Percentiles rank a stretch among this genome's conserved stretches.
Conservation (phyloP, 2,797 vertebrate genomes). For the Pampus argenteus region DNA sequence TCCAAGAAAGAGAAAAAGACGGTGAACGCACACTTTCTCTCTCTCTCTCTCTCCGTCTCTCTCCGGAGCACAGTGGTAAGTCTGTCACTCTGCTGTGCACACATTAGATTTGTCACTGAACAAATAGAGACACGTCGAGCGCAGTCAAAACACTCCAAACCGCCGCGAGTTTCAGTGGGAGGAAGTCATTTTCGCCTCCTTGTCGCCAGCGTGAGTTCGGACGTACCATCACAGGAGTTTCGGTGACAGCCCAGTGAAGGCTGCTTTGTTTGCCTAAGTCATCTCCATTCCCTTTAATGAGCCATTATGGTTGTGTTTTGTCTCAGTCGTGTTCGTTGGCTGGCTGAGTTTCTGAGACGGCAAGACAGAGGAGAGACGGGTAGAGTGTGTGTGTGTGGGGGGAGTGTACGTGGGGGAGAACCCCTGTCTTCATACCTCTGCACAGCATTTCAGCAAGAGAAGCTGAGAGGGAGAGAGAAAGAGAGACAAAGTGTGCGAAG, state of each 20-base stretch:
- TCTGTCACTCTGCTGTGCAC: slow-evolving; percentile 65
- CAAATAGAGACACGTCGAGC: slow-evolving; percentile 65
- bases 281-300: slow-evolving; percentile 85
- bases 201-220: slow-evolving; percentile 74
- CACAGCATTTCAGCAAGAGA: slow-evolving; percentile 32
- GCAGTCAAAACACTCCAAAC: slow-evolving; percentile 73
- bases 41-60: slow-evolving; percentile 35
- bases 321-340: slow-evolving; percentile 79
- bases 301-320: slow-evolving; percentile 84
- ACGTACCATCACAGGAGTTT: slow-evolving; percentile 74
- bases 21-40: slow-evolving; percentile 25
- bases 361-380: slow-evolving; percentile 66
- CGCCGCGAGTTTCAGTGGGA: slow-evolving; percentile 60
- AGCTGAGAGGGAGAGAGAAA: not conserved
- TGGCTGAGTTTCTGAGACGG: slow-evolving; percentile 77
- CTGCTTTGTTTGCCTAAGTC: slow-evolving; percentile 84
- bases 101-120: slow-evolving; percentile 72
- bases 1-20: slow-evolving; percentile 26
- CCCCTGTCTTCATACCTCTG: slow-evolving; percentile 52
- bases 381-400: not conserved
- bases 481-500: not conserved
- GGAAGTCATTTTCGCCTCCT: slow-evolving; percentile 74
- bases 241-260: slow-evolving; percentile 83
- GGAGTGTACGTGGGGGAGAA: slow-evolving; percentile 15
- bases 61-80: slow-evolving; percentile 41